Percentiles rank a stretch among this genome's conserved stretches.
Evolutionary conservation across 2,113 vertebrate species (phyloP).

Genomic region (Ophiodon elongatus): DNA sequence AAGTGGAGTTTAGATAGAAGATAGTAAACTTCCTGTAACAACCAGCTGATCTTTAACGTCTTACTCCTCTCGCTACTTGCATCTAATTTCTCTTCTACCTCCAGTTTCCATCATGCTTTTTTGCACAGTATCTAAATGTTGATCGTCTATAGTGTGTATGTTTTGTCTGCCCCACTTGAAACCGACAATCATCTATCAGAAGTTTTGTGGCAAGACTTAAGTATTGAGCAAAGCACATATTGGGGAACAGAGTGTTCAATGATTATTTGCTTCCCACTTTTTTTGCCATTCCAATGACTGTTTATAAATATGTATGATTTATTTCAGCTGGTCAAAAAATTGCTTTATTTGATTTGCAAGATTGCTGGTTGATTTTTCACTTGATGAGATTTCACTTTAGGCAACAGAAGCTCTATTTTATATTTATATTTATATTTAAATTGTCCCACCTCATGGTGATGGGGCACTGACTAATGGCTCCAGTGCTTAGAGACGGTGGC

Average conservation of each 20-base stretch:
- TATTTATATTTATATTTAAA: background rate
- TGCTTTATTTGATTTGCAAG: background rate
- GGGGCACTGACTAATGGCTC: background rate
- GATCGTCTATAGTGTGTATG: background rate
- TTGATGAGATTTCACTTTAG: background rate
- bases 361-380: background rate
- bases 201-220: slow-evolving; percentile 8
- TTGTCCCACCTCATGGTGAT: background rate
- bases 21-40: background rate
- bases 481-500: background rate
- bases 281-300: slow-evolving; percentile 5
- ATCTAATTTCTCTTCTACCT: slow-evolving; percentile 40
- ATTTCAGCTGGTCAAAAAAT: background rate
- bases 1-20: background rate
- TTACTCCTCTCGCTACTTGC: slow-evolving; percentile 3
- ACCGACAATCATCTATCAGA: slow-evolving; percentile 13
- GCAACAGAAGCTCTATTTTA: background rate
- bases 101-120: slow-evolving; percentile 9
- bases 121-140: slow-evolving; percentile 12
- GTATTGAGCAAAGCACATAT: slow-evolving; percentile 32
- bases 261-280: background rate
- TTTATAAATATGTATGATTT: background rate
- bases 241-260: slow-evolving; percentile 9
- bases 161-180: background rate
- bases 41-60: slow-evolving; percentile 5